Conservation (phyloP, 2,797 vertebrate species). For the Liasis olivaceus region DNA sequence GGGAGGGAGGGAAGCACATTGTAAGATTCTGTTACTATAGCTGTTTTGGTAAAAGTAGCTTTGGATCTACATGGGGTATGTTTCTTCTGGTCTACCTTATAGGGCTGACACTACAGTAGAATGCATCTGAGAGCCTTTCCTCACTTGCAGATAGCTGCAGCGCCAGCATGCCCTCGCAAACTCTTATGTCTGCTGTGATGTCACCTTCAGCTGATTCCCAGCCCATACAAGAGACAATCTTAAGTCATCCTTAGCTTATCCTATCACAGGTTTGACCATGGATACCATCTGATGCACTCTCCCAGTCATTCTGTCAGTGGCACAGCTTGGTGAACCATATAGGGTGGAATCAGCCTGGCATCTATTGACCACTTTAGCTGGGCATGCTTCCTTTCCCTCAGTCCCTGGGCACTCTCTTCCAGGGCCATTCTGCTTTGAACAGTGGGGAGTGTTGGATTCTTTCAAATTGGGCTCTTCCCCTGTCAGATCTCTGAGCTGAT, state of each 20-base stretch:
- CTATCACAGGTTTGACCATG: background rate
- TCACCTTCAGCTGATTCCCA: background rate
- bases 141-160: background rate
- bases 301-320: background rate
- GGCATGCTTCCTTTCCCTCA: background rate
- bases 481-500: too few relatives aligned
- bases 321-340: background rate
- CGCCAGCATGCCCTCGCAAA: background rate
- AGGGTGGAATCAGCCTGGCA: background rate
- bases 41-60: too few relatives aligned
- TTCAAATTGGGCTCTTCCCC: background rate
- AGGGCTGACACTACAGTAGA: background rate
- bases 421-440: background rate
- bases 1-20: too few relatives aligned
- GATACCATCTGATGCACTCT: background rate
- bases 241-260: background rate
- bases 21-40: too few relatives aligned
- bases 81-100: too few relatives aligned
- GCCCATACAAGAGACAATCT: background rate
- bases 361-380: background rate
- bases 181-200: background rate
- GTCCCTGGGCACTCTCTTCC: background rate
- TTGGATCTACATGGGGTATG: too few relatives aligned
- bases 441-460: background rate
- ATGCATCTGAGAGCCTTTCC: background rate